Base-by-base conservation (phyloP, 2,888 invertebrate genomes). In the Anorthoa munda region DNA sequence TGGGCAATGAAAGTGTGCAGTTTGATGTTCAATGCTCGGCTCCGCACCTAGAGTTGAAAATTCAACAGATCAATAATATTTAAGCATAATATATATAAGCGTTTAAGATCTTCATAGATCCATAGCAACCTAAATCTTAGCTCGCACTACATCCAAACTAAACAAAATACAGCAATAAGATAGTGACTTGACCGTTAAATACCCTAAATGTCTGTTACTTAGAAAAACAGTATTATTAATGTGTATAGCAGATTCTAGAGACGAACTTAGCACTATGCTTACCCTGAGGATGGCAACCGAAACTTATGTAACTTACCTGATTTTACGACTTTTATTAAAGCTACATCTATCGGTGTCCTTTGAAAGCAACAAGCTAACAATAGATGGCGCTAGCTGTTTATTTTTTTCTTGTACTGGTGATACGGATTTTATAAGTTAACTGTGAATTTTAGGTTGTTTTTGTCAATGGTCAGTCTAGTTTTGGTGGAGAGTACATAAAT, bases 171-270 rank as follows among this genome's bases (percentile, higher is more conserved):
- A 59, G 64, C 64, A 84, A 84, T 81, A 77, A 81, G 45, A 59
- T 84, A 75, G 69, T 74, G 48, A 77, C 53, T 69, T 80, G 71
- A 70, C 84, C 65, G 61, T 68, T 72, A 53, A 66, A 79, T 45
- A 58, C 77, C 77, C 72, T 53, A 46, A 72, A 77, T 75, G 66
- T 77, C 79, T 66, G 76, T 76, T 82, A 72, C 56, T 72, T 86
- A 84, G 78, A 72, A 82, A 81, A 69, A 84, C 86, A 86, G 86
- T 86, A 86, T 86, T 88, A 88, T 88, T 88, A 86, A 86, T 83
- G 48, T 82, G 77, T 86, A 82, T 84, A 86, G 78, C 64, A 56
- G 75, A 81, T 58, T 73, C 73, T 86, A 85, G 84, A 61, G 48
- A 65, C 66, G 48, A 82, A 74, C 63, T 65, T 81, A 81, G 81